These are phyloP conservation scores for Pristionchus arcanus DNA, from an alignment of 2,888 invertebrate species.

Conservation along the genomic window DNA sequence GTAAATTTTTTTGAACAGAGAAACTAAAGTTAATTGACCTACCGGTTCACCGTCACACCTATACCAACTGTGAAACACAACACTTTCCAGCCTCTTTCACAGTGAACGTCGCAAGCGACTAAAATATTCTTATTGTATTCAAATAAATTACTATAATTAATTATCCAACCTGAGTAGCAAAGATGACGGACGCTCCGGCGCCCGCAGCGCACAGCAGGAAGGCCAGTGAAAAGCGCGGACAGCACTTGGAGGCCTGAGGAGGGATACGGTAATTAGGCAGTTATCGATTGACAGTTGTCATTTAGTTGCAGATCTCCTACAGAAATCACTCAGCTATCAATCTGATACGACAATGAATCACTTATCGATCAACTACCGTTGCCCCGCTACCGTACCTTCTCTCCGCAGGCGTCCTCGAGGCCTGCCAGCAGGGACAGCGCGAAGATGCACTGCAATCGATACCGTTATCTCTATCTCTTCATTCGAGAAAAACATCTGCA, in stretches of 20 bases:
- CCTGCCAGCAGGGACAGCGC: conserved; percentile 75
- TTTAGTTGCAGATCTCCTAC: too few species aligned
- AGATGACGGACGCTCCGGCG: conserved; percentile 70
- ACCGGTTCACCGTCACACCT: too few species aligned
- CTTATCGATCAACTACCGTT: too few species aligned
- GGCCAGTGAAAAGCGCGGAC: conserved; percentile 76
- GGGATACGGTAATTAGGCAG: not conserved
- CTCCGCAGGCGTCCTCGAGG: conserved; percentile 77
- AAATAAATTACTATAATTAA: not conserved
- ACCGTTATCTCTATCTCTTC: not conserved
- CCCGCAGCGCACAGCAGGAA: conserved; percentile 71
- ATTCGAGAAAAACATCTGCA: too few species aligned
- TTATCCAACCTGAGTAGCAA: conserved; percentile 71
- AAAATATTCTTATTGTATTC: too few species aligned
- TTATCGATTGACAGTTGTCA: not conserved
- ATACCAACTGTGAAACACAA: too few species aligned
- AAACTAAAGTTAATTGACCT: too few species aligned
- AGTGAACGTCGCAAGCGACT: too few species aligned
- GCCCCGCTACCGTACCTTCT: conserved; percentile 57
- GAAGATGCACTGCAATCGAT: conserved; percentile 71
- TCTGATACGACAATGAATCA: too few species aligned
- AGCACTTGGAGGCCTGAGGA: conserved; percentile 71
- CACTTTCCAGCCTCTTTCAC: too few species aligned
- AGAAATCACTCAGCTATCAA: too few species aligned
- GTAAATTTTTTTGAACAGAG: too few species aligned